Evolutionary conservation across 2,888 invertebrate species (phyloP), one percentile per base, ranked within the genome.

Genomic region (Lepidocyrtinus sp.): DNA sequence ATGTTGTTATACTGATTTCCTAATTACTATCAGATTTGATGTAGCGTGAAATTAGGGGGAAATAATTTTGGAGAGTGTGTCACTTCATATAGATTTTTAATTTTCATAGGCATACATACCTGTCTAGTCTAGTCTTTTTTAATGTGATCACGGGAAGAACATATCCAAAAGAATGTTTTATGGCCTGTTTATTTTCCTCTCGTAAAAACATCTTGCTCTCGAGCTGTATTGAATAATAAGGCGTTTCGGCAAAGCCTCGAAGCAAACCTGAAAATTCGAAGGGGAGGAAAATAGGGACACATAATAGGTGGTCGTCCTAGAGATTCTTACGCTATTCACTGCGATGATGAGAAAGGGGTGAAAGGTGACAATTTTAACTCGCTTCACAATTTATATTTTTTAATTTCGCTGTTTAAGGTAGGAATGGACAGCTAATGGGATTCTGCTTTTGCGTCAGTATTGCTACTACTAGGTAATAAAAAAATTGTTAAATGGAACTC

Each of bases 321-420:
- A 67, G 65, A 21, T 59, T 3, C 59, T 9, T 59, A 22, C n/a
- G 22, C 9, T 55, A 55, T 15, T 19, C 22, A 21, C 59, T 22
- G 17, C 15, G 36, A 36, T 70, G 69, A 55, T 63, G 71, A 59
- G 76, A 71, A 21, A 21, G 69, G 63, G 79, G 79, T 79, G 73
- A 79, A 79, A 79, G 79, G 79, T 79, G 74, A 79, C 55, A 69
- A 45, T 27, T 59, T 73, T 74, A 46, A 67, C 67, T 77, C 46
- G 17, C 50, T n/a, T 50, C 59, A 45, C 70, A 65, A 55, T 70
- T 77, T 24, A 63, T 27, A 50, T 27, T 74, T 36, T 50, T 50
- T 59, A 59, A 59, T 21, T 21, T 5, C 22, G 19, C 59, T 59
- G 36, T 7, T 59, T 12, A n/a, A n/a, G n/a, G n/a, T n/a, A n/a